Evolutionary conservation across 1,140 invertebrate species (phyloP), one percentile per base, ranked within the genome.

Genomic region (Amyelois transitella): DNA sequence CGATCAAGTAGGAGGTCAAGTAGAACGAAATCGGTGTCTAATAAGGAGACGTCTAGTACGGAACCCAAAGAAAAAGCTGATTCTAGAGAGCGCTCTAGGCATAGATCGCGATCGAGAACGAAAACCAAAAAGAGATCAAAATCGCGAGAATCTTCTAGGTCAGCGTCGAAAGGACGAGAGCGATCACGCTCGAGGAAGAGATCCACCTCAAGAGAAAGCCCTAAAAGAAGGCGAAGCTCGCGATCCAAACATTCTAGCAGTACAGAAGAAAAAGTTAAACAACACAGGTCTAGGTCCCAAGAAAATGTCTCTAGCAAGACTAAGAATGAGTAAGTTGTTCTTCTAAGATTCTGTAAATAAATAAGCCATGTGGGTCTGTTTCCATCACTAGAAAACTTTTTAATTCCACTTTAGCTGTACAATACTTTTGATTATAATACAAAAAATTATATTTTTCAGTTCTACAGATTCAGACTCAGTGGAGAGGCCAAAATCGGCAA

Each of bases 381-480:
- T n/a, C n/a, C n/a, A n/a, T n/a, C n/a, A n/a, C n/a, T n/a, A n/a
- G n/a, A n/a, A n/a, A n/a, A n/a, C n/a, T n/a, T n/a, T n/a, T n/a
- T n/a, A n/a, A n/a, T n/a, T n/a, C n/a, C n/a, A n/a, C n/a, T n/a
- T n/a, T n/a, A n/a, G n/a, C n/a, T 32, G 25, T 32, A 4, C 25
- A 32, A 10, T 32, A 2, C 7, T 10, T 6, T 12, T 10, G 12
- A 10, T 32, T 38, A 25, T 58, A 55, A 51, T 43, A 44, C 52
- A 38, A 24, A 24, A 3, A 24, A 52, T 43, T 60, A 56, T 59
- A 53, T 54, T 72, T 52, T 57, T 43, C 28, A 86, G 81, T 69
- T 88, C 82, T 20, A 85, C 78, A 60, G 82, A 88, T 73, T 86
- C 81, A 6, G 85, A 88, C 62, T 81, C 81, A 43, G 28, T 84